phyloP scores from a whole-genome alignment of 1,140 invertebrate genomes.

The Hypsibius dujardini region DNA sequence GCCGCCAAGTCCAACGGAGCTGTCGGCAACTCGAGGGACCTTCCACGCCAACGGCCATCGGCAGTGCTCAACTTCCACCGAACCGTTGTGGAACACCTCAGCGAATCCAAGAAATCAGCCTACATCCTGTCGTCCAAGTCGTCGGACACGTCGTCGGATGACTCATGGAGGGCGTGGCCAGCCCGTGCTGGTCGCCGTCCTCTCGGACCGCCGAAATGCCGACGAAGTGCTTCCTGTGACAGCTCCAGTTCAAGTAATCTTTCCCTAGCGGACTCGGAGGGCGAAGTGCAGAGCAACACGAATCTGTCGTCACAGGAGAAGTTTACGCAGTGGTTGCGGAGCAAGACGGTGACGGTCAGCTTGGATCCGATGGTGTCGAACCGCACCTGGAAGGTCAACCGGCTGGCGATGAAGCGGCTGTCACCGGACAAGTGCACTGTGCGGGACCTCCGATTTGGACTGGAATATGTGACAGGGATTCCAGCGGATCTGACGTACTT shows the following conservation, averaged over 20 bases:
- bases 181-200: neutral
- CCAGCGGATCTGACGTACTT: neutral
- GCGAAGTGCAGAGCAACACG: neutral
- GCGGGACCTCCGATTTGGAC: neutral
- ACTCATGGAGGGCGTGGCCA: neutral
- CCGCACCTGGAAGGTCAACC: neutral
- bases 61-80: too few species aligned
- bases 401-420: neutral
- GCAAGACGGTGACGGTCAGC: neutral
- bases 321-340: neutral
- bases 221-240: neutral
- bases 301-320: neutral
- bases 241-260: neutral
- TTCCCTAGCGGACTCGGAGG: neutral
- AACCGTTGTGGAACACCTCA: too few species aligned
- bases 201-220: too few species aligned
- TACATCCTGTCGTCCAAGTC: too few species aligned
- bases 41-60: too few species aligned
- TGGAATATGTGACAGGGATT: neutral
- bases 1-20: too few species aligned
- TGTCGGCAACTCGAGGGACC: too few species aligned
- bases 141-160: too few species aligned
- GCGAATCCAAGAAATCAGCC: too few species aligned
- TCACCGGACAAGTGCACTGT: neutral
- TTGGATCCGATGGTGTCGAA: neutral